Conservation (phyloP, 2,797 vertebrate species). For the Pogoniulus pusillus region DNA sequence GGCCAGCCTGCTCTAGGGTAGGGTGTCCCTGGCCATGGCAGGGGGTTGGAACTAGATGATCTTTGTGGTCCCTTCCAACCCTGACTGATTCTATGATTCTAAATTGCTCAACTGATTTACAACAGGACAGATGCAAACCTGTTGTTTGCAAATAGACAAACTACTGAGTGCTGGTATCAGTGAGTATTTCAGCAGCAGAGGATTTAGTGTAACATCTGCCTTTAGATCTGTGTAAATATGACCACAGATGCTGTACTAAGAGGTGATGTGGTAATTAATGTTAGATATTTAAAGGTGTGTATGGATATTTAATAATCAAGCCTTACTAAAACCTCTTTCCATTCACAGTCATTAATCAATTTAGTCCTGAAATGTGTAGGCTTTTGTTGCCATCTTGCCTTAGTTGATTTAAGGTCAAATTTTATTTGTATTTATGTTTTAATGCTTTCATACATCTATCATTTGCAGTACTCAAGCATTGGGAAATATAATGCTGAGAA, state of each 20-base stretch:
- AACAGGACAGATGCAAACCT: not conserved
- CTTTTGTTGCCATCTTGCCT: not conserved
- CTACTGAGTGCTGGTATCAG: not conserved
- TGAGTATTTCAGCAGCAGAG: not conserved
- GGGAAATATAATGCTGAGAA: not conserved
- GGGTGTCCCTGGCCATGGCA: too few relatives aligned
- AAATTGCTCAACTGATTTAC: not conserved
- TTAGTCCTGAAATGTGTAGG: not conserved
- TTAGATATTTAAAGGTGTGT: not conserved
- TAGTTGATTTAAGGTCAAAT: not conserved
- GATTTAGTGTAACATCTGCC: not conserved
- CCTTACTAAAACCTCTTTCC: not conserved
- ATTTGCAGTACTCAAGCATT: not conserved
- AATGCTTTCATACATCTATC: not conserved
- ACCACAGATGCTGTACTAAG: not conserved
- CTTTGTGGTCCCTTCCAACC: too few relatives aligned
- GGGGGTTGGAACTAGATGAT: too few relatives aligned
- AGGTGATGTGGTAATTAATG: not conserved
- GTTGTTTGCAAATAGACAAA: not conserved
- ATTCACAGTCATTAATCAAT: not conserved
- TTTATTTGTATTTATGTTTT: not conserved
- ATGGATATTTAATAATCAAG: not conserved
- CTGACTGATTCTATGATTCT: too few relatives aligned
- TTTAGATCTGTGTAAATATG: not conserved
- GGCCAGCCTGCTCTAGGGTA: too few relatives aligned